phyloP scores from a whole-genome alignment of 1,140 invertebrate species.

The Streblospio benedicti region DNA sequence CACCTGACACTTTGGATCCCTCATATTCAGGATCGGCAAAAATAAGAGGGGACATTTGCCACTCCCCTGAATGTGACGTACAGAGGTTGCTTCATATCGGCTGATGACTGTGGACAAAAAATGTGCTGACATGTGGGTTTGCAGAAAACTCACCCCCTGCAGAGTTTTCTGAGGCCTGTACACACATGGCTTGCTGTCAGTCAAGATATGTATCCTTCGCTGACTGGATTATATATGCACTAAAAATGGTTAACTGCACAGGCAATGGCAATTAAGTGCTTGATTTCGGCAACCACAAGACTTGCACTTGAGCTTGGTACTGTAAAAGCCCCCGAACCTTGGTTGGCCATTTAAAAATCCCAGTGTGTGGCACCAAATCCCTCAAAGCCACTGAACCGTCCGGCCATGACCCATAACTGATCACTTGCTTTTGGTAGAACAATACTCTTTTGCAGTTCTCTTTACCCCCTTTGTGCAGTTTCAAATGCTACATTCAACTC shows the following conservation, averaged over 20 bases:
- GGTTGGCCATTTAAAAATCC: constrained; percentile 4
- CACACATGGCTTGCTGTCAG: constrained; percentile 26
- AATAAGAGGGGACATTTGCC: constrained; percentile 19
- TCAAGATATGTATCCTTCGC: constrained; percentile 12
- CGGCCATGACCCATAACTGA: constrained; percentile 7
- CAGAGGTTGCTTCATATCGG: constrained; percentile 14
- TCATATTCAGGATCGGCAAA: constrained; percentile 12
- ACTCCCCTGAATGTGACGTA: constrained; percentile 18
- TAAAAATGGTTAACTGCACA: constrained; percentile 21
- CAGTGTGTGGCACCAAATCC: constrained; percentile 20
- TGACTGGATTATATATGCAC: constrained; percentile 21
- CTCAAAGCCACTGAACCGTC: constrained; percentile 15
- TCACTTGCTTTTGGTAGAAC: background rate
- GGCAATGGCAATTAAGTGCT: constrained; percentile 20
- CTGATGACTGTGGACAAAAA: constrained; percentile 21
- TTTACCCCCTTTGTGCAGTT: background rate
- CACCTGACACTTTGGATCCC: constrained; percentile 6
- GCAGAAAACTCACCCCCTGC: constrained; percentile 23
- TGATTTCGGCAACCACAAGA: constrained; percentile 23
- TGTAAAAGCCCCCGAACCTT: constrained; percentile 18
- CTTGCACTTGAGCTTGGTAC: constrained; percentile 17
- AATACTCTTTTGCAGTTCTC: too few relatives aligned
- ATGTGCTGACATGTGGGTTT: constrained; percentile 18
- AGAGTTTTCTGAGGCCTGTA: constrained; percentile 22
- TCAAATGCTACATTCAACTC: constrained; percentile 8